Percentiles rank a stretch among this genome's conserved stretches.
Conservation (phyloP, 2,113 vertebrate species). For the Rhynchomys soricoides region DNA sequence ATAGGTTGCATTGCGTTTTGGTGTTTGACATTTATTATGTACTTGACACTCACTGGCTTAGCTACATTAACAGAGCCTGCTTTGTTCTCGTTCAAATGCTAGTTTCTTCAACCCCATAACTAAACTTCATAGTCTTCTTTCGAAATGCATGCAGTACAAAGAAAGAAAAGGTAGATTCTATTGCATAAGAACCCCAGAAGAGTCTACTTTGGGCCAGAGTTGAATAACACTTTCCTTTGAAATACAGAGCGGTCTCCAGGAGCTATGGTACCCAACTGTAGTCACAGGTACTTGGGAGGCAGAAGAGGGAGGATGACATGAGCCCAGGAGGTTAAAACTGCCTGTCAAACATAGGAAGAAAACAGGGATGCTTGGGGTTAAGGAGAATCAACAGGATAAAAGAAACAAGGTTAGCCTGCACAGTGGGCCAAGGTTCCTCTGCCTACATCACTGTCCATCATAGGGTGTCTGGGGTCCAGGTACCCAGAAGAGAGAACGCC, state of each 20-base stretch:
- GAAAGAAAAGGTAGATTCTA: not conserved
- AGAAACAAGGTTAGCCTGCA: too few species aligned
- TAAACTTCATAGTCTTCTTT: not conserved
- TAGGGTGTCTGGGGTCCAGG: rapidly evolving
- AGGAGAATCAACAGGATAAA: not conserved
- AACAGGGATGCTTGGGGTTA: not conserved
- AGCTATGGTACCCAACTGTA: too few species aligned
- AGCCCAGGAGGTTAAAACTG: not conserved
- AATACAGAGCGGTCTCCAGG: not conserved
- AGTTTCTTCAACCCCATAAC: not conserved
- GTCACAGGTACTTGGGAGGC: not conserved
- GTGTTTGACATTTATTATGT: not conserved
- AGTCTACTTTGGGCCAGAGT: not conserved
- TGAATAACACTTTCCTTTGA: not conserved
- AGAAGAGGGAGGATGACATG: not conserved
- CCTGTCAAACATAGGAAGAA: not conserved
- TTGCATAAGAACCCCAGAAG: not conserved
- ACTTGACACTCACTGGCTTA: not conserved
- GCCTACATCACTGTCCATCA: rapidly evolving
- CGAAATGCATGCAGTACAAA: not conserved
- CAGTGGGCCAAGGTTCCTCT: not conserved
- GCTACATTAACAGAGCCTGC: not conserved
- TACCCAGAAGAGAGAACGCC: not conserved
- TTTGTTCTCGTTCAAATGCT: not conserved
- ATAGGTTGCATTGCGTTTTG: not conserved